These are phyloP conservation scores for Liparis tanakae DNA, from an alignment of 2,797 vertebrate species.

Conservation along the genomic window DNA sequence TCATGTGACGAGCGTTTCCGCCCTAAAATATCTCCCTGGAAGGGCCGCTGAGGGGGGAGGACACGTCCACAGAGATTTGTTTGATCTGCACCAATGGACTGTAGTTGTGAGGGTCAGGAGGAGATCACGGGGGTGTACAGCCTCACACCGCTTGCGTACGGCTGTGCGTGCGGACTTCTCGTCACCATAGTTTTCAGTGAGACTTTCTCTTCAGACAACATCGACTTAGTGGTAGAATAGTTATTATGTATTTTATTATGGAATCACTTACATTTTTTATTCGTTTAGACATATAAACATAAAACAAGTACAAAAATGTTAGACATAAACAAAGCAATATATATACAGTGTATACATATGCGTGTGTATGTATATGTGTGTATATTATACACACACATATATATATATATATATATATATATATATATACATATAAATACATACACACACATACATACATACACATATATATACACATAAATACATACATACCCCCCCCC, in stretches of 20 bases:
- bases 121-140: conserved; percentile 37
- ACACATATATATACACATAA: too few species aligned
- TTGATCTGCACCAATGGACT: conserved; percentile 57
- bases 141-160: conserved; percentile 20
- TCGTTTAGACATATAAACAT: too few species aligned
- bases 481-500: too few species aligned
- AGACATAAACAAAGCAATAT: too few species aligned
- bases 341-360: too few species aligned
- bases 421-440: too few species aligned
- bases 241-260: background rate
- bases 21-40: conserved; percentile 46
- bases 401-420: too few species aligned
- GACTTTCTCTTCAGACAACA: conserved; percentile 19
- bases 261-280: too few species aligned
- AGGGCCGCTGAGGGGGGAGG: conserved; percentile 34
- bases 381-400: too few species aligned
- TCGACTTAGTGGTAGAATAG: conserved; percentile 3
- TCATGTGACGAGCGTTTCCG: conserved; percentile 64
- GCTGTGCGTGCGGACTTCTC: conserved; percentile 26
- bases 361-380: too few species aligned
- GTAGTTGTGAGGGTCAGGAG: conserved; percentile 24
- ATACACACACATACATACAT: too few species aligned
- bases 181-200: conserved; percentile 6
- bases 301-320: too few species aligned
- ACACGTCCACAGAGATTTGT: conserved; percentile 72